Evolutionary conservation across 2,888 invertebrate species (phyloP).

Genomic region (Fabriciana adippe): DNA sequence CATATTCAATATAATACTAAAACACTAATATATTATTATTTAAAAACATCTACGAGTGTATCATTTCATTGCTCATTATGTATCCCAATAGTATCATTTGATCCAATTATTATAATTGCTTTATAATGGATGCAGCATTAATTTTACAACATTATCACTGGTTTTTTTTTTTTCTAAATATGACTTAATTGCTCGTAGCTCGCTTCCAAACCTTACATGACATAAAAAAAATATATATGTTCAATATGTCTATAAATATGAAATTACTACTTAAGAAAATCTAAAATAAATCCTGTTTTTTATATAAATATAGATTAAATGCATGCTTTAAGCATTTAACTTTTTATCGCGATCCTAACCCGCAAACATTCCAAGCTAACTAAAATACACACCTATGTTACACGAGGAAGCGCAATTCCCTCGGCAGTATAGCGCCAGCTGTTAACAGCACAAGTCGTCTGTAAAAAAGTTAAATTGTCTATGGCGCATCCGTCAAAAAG

Average conservation of each 20-base stretch:
- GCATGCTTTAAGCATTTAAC: slow-evolving; percentile 18
- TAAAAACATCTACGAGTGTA: not conserved
- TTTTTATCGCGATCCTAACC: slow-evolving; percentile 35
- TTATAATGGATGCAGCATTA: slow-evolving; percentile 37
- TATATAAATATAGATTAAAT: not conserved
- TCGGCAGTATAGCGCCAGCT: slow-evolving; percentile 39
- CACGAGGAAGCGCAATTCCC: slow-evolving; percentile 28
- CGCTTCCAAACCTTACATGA: not conserved
- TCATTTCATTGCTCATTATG: not conserved
- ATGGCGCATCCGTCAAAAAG: slow-evolving; percentile 34
- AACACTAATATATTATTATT: not conserved
- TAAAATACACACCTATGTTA: slow-evolving; percentile 33
- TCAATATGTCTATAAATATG: too few relatives aligned
- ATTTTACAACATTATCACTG: slow-evolving; percentile 32
- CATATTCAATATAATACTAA: not conserved
- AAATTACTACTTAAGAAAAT: too few relatives aligned
- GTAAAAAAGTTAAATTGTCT: slow-evolving; percentile 27
- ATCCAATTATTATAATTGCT: slow-evolving; percentile 41
- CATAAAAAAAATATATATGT: not conserved
- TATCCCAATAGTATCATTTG: slow-evolving; percentile 28
- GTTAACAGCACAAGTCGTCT: slow-evolving; percentile 33
- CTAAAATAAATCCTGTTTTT: not conserved
- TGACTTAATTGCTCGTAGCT: slow-evolving; percentile 7
- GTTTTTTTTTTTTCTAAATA: slow-evolving; percentile 35
- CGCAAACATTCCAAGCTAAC: slow-evolving; percentile 32